A percentile compares a stretch with the other conserved stretches of the same genome.
These are phyloP conservation scores for Hemitrygon akajei DNA, from an alignment of 2,797 vertebrate species.

Conservation along the genomic window DNA sequence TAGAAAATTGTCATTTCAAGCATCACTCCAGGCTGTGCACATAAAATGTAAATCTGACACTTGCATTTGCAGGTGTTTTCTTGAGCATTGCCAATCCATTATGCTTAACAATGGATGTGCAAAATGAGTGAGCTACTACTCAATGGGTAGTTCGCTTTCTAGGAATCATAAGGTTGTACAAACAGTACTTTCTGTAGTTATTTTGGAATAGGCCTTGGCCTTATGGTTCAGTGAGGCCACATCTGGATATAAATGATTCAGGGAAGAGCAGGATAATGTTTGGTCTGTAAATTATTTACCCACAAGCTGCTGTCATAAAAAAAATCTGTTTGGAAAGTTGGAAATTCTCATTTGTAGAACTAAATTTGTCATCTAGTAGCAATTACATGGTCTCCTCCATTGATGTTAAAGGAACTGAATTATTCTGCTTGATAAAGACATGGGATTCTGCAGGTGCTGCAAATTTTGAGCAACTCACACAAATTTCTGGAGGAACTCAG, in stretches of 20 bases:
- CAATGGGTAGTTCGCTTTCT: too few species aligned
- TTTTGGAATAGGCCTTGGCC: neutral
- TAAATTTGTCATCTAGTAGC: too few species aligned
- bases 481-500: too few species aligned
- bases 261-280: neutral
- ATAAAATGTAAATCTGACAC: neutral
- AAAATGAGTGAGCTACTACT: too few species aligned
- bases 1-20: neutral
- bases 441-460: too few species aligned
- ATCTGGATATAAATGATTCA: neutral
- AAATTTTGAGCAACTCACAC: too few species aligned
- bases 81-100: neutral
- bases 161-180: neutral
- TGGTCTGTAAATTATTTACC: neutral
- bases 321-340: neutral
- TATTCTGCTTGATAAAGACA: too few species aligned
- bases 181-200: neutral
- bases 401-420: too few species aligned
- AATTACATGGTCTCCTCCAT: too few species aligned
- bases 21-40: neutral
- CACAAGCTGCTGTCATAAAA: neutral
- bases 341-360: too few species aligned
- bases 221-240: neutral
- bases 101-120: neutral
- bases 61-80: neutral